A percentile compares a stretch with the other conserved stretches of the same genome.
Conservation (phyloP, 2,888 invertebrate species). For the Eupeodes latifasciatus region DNA sequence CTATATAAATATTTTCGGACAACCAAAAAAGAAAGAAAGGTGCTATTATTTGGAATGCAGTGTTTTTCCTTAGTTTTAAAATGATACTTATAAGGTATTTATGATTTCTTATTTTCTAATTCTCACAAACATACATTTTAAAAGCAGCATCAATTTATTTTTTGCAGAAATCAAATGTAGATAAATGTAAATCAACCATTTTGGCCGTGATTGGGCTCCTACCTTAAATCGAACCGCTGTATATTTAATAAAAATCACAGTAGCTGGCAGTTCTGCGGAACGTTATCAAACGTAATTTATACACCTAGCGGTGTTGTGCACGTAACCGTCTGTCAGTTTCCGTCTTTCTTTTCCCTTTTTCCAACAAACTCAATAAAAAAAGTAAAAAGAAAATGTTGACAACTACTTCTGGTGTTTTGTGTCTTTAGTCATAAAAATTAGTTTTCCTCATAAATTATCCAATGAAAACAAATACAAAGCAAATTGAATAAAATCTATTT, state of each 20-base stretch:
- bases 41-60: no score
- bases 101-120: no score
- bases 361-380: not conserved
- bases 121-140: no score
- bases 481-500: constrained; percentile 1
- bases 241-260: not conserved
- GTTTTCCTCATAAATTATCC: not conserved
- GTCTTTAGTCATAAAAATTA: not conserved
- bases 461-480: not conserved
- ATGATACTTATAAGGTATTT: no score
- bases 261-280: not conserved
- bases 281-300: not conserved
- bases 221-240: not conserved
- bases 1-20: no score
- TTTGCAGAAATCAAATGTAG: no score
- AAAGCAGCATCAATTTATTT: no score
- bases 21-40: no score
- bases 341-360: not conserved
- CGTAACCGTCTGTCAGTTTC: not conserved
- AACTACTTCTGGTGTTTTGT: not conserved
- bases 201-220: no score
- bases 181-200: no score
- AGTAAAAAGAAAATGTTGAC: not conserved
- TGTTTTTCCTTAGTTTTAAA: no score
- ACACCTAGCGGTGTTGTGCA: not conserved